A percentile compares a stretch with the other conserved stretches of the same genome.
Evolutionary conservation across 1,140 invertebrate genomes (phyloP).

Genomic region (Chionoecetes opilio): DNA sequence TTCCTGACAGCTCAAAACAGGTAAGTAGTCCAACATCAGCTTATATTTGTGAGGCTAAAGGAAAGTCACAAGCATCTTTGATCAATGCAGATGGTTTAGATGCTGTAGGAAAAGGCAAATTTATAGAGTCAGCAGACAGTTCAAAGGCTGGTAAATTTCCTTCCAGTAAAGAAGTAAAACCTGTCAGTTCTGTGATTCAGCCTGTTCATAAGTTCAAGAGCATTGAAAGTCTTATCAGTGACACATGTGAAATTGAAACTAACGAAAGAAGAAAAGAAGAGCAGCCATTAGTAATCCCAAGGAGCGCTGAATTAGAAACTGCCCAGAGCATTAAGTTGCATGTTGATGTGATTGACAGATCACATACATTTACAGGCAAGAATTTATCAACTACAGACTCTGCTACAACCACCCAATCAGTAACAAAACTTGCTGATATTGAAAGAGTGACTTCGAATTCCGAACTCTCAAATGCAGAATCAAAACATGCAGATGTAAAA

Average conservation of each 20-base stretch:
- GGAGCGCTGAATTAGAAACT: conserved; percentile 16
- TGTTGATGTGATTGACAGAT: not conserved
- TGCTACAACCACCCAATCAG: not conserved
- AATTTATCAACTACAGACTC: not conserved
- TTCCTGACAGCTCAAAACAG: not conserved
- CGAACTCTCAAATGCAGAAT: not conserved
- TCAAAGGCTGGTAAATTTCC: not conserved
- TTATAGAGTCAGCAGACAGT: not conserved
- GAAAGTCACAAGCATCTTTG: too few species aligned
- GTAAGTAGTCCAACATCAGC: not conserved
- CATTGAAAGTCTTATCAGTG: conserved; percentile 37
- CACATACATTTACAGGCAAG: not conserved
- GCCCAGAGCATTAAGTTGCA: not conserved
- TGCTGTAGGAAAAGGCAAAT: not conserved
- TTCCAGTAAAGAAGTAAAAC: not conserved
- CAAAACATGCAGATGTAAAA: not conserved
- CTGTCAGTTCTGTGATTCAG: conserved; percentile 10
- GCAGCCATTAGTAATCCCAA: not conserved
- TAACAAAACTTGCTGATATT: not conserved
- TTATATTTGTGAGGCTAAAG: too few species aligned
- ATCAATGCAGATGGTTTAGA: too few species aligned
- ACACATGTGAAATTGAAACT: not conserved
- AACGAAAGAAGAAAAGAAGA: not conserved
- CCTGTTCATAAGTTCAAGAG: conserved; percentile 40
- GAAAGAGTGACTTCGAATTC: not conserved